These are phyloP conservation scores for Hyles vespertilio DNA, from an alignment of 1,140 invertebrate species.

Conservation along the genomic window DNA sequence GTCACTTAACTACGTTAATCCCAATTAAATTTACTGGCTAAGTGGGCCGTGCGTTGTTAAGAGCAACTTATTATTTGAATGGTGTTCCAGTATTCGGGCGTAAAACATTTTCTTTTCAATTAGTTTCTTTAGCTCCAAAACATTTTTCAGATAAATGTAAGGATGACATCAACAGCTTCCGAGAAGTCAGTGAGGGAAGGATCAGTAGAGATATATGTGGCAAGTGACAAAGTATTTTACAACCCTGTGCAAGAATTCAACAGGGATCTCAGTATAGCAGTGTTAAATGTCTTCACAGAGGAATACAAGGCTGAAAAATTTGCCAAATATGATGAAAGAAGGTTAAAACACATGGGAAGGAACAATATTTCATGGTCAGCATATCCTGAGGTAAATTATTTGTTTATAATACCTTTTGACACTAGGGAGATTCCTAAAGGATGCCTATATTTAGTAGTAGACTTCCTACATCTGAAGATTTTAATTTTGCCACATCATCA, in stretches of 20 bases:
- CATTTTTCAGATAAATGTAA: conserved; percentile 39
- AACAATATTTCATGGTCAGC: conserved; percentile 16
- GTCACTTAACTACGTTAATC: no score
- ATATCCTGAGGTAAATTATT: conserved; percentile 3
- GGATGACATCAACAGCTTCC: conserved; percentile 35
- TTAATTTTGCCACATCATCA: no score
- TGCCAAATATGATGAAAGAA: conserved; percentile 30
- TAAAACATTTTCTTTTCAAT: no score
- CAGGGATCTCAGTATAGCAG: conserved; percentile 90
- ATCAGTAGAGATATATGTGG: conserved; percentile 82
- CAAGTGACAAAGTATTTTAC: conserved; percentile 90
- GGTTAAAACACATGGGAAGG: conserved; percentile 15
- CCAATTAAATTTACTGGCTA: no score
- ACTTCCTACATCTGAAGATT: neutral
- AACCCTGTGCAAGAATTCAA: conserved; percentile 99
- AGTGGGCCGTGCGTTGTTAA: no score
- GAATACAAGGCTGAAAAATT: conserved; percentile 55
- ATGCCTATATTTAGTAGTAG: neutral
- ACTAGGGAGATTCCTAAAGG: neutral
- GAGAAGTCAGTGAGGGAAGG: conserved; percentile 79
- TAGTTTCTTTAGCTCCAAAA: neutral
- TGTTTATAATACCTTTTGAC: neutral
- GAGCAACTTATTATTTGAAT: no score
- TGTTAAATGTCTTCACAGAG: conserved; percentile 77
- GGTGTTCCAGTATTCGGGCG: no score